Evolutionary conservation across 1,140 invertebrate species (phyloP).

Genomic region (Drosophila tristis): DNA sequence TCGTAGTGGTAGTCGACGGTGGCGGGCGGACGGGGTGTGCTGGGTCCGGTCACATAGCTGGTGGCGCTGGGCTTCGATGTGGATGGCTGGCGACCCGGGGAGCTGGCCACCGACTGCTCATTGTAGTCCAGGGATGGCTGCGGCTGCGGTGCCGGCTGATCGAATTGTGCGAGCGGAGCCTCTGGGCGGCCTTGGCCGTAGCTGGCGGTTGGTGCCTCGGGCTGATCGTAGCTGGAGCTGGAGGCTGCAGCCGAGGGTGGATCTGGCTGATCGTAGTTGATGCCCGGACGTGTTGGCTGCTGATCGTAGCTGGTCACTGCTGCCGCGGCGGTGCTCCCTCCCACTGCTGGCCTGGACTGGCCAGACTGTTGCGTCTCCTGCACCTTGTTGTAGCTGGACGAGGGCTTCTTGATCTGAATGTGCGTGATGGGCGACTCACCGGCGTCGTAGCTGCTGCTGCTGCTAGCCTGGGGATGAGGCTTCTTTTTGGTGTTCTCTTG

Average conservation of each 20-base stretch:
- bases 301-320: conserved; percentile 13
- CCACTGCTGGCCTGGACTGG: conserved; percentile 26
- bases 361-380: conserved; percentile 18
- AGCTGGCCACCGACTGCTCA: conserved; percentile 56
- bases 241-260: conserved; percentile 3
- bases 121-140: conserved; percentile 37
- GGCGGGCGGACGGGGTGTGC: conserved; percentile 74
- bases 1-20: conserved; percentile 74
- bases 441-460: conserved; percentile 15
- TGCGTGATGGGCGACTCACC: conserved; percentile 56
- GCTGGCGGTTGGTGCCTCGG: conserved; percentile 11
- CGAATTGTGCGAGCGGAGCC: not conserved
- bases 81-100: conserved; percentile 56
- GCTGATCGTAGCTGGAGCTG: conserved; percentile 29
- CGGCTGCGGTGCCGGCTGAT: conserved; percentile 33
- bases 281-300: conserved; percentile 9
- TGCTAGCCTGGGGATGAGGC: conserved; percentile 22
- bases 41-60: conserved; percentile 86
- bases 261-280: conserved; percentile 50
- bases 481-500: conserved; percentile 43
- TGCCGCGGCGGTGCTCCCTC: not conserved
- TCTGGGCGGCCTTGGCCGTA: conserved; percentile 5
- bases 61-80: conserved; percentile 85
- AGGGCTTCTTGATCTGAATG: conserved; percentile 61
- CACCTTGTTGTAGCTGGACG: conserved; percentile 32